Conservation (phyloP, 2,888 invertebrate species). For the Ichneumoninae sp. region DNA sequence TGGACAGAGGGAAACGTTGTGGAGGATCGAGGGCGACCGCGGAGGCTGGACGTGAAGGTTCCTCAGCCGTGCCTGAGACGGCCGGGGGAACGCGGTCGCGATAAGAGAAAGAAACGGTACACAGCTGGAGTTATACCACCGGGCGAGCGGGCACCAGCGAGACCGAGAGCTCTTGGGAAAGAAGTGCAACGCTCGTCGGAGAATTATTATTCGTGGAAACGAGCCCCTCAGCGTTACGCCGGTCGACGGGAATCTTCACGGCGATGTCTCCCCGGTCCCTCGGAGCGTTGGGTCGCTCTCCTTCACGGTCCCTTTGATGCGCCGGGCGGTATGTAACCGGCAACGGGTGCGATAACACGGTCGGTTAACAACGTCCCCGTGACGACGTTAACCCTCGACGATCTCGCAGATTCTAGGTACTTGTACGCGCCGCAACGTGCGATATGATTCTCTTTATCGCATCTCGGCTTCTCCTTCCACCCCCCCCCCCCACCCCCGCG, state of each 20-base stretch:
- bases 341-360: slow-evolving; percentile 30
- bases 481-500: too few relatives aligned
- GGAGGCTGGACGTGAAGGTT: neutral
- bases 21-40: neutral
- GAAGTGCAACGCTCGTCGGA: slow-evolving; percentile 30
- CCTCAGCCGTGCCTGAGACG: slow-evolving; percentile 35
- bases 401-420: slow-evolving; percentile 24
- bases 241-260: slow-evolving; percentile 30
- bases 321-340: slow-evolving; percentile 6
- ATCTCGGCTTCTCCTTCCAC: neutral
- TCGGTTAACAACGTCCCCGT: slow-evolving; percentile 19
- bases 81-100: neutral
- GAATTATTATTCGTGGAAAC: slow-evolving; percentile 61
- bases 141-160: slow-evolving; percentile 4
- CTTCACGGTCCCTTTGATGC: slow-evolving; percentile 57
- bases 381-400: slow-evolving; percentile 34
- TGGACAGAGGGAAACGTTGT: slow-evolving; percentile 42
- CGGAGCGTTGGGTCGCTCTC: slow-evolving; percentile 19
- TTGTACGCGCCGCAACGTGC: neutral
- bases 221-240: slow-evolving; percentile 43
- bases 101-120: slow-evolving; percentile 44
- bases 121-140: slow-evolving; percentile 35
- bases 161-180: slow-evolving; percentile 38
- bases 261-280: slow-evolving; percentile 5
- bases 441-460: slow-evolving; percentile 7